Conservation (phyloP, 2,888 invertebrate genomes). For the Mechanitis mazaeus region DNA sequence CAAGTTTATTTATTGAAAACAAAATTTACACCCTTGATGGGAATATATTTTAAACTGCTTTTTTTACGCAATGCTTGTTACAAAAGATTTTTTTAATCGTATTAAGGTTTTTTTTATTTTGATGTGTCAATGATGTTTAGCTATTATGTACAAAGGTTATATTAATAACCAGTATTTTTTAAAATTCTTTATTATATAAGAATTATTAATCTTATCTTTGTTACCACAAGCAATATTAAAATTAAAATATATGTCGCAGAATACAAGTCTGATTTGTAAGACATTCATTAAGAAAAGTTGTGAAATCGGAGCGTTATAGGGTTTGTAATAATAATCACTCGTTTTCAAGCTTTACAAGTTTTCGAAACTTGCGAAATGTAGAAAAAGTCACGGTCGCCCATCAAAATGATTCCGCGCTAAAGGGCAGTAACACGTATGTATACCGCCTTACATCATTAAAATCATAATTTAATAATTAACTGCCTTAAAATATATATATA, state of each 20-base stretch:
- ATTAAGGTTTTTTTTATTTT: not conserved
- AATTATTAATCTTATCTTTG: too few species aligned
- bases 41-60: too few species aligned
- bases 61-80: too few species aligned
- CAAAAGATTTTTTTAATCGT: too few species aligned
- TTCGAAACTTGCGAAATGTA: conserved; percentile 49
- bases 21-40: too few species aligned
- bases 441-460: conserved; percentile 16
- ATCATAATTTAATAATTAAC: conserved; percentile 15
- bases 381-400: conserved; percentile 64
- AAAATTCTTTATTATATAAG: too few species aligned
- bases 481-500: not conserved
- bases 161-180: too few species aligned
- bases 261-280: not conserved
- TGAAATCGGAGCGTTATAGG: conserved; percentile 54
- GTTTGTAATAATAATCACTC: conserved; percentile 42
- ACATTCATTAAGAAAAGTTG: conserved; percentile 49
- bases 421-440: conserved; percentile 43
- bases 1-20: conserved; percentile 4
- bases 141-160: too few species aligned
- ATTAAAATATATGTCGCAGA: too few species aligned
- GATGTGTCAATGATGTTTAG: conserved; percentile 22
- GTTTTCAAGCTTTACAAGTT: conserved; percentile 56
- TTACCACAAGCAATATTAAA: too few species aligned
- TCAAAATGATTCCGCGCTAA: conserved; percentile 49